Percentiles rank a stretch among this genome's conserved stretches.
phyloP scores from a whole-genome alignment of 2,113 vertebrate genomes.

The Pluvialis apricaria region DNA sequence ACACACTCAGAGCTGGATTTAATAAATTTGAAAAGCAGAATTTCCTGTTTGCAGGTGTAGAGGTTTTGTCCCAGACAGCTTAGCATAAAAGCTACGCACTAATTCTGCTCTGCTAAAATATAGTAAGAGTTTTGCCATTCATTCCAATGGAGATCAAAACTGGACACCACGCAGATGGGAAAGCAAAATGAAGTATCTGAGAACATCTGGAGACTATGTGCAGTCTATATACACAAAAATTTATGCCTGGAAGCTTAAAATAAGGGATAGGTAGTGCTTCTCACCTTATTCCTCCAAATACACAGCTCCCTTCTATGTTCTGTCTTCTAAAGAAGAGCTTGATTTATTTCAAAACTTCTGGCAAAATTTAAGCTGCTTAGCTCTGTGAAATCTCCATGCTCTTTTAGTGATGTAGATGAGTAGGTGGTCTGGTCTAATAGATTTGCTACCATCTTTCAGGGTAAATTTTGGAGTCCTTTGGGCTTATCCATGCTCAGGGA shows the following conservation, averaged over 20 bases:
- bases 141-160: background rate
- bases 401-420: background rate
- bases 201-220: background rate
- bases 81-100: background rate
- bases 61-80: background rate
- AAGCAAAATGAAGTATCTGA: background rate
- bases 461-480: background rate
- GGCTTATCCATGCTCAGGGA: background rate
- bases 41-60: background rate
- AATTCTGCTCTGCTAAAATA: background rate
- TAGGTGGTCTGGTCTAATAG: background rate
- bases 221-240: background rate
- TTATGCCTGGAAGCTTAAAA: background rate
- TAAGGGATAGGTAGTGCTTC: background rate
- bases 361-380: background rate
- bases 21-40: conserved; percentile 3
- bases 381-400: background rate
- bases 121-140: background rate
- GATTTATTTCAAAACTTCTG: background rate
- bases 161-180: background rate
- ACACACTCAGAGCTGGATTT: background rate
- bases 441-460: background rate
- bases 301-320: background rate
- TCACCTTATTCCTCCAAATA: background rate
- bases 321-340: background rate